A percentile compares a stretch with the other conserved stretches of the same genome.
Conservation (phyloP, 2,888 invertebrate genomes). For the Ditylenchus weischeri region DNA sequence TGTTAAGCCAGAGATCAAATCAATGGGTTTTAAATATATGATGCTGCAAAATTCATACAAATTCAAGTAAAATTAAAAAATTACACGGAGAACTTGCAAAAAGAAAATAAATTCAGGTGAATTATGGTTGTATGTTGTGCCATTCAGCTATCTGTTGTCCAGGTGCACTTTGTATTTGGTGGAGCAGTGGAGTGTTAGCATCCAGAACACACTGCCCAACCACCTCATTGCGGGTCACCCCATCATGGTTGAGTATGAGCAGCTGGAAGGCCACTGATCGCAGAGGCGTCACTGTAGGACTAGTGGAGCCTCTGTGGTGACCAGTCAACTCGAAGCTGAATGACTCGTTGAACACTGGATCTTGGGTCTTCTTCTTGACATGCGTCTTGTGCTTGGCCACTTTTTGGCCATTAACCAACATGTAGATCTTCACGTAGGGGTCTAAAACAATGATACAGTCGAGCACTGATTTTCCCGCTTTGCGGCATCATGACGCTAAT, state of each 20-base stretch:
- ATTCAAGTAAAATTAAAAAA: no score
- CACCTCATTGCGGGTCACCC: slow-evolving; percentile 97
- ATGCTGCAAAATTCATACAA: no score
- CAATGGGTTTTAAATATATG: no score
- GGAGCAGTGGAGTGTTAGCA: slow-evolving; percentile 84
- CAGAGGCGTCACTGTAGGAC: slow-evolving; percentile 18
- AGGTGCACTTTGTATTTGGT: slow-evolving; percentile 88
- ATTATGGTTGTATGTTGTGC: slow-evolving; percentile 66
- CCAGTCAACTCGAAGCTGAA: slow-evolving; percentile 66
- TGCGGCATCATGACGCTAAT: not conserved
- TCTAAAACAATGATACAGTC: slow-evolving; percentile 63
- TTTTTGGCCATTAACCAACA: slow-evolving; percentile 92
- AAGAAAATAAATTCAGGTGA: no score
- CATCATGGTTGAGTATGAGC: slow-evolving; percentile 26
- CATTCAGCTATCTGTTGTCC: slow-evolving; percentile 97
- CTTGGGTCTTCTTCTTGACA: slow-evolving; percentile 92
- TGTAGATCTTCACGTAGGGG: slow-evolving; percentile 94
- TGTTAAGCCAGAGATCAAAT: no score
- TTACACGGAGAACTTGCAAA: no score
- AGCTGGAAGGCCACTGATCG: slow-evolving; percentile 67
- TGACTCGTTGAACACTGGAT: slow-evolving; percentile 97
- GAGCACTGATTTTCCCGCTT: not conserved
- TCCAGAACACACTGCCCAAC: slow-evolving; percentile 92
- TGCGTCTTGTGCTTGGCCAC: slow-evolving; percentile 98
- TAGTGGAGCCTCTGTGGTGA: not conserved